Conservation (phyloP, 2,797 vertebrate species). For the Labroides dimidiatus region DNA sequence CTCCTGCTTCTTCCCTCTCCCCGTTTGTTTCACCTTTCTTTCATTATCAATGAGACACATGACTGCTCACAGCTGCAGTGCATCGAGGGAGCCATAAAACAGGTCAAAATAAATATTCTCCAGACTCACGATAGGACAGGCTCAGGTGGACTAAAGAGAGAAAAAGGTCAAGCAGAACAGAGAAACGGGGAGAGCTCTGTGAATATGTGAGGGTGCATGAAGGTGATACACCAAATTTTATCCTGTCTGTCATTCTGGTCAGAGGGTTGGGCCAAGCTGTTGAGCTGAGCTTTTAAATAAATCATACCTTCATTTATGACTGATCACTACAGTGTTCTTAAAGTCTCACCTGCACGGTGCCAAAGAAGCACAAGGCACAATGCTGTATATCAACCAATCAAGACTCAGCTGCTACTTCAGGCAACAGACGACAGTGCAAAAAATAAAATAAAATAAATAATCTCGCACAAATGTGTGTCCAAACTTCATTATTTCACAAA, state of each 20-base stretch:
- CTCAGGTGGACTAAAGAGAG: conserved; percentile 36
- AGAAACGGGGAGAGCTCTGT: neutral
- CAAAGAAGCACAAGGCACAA: too few species aligned
- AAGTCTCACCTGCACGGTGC: too few species aligned
- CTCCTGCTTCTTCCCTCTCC: conserved; percentile 18
- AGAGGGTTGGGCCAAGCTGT: too few species aligned
- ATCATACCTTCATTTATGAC: too few species aligned
- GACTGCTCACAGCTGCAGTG: conserved; percentile 67
- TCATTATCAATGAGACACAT: conserved; percentile 76
- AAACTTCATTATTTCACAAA: too few species aligned
- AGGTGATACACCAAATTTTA: neutral
- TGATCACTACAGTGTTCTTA: too few species aligned
- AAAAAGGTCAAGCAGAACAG: conserved; percentile 7
- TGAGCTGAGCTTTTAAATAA: too few species aligned
- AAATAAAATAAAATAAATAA: too few species aligned
- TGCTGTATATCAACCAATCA: too few species aligned
- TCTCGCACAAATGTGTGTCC: too few species aligned
- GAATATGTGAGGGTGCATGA: neutral
- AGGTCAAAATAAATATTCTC: conserved; percentile 64
- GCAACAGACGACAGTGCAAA: too few species aligned
- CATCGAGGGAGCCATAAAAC: conserved; percentile 63
- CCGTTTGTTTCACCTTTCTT: conserved; percentile 26
- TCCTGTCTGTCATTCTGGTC: neutral
- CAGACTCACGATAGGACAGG: conserved; percentile 38
- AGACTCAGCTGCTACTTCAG: too few species aligned